These are phyloP conservation scores for Idaea dimidiata DNA, from an alignment of 2,888 invertebrate species.

Conservation along the genomic window DNA sequence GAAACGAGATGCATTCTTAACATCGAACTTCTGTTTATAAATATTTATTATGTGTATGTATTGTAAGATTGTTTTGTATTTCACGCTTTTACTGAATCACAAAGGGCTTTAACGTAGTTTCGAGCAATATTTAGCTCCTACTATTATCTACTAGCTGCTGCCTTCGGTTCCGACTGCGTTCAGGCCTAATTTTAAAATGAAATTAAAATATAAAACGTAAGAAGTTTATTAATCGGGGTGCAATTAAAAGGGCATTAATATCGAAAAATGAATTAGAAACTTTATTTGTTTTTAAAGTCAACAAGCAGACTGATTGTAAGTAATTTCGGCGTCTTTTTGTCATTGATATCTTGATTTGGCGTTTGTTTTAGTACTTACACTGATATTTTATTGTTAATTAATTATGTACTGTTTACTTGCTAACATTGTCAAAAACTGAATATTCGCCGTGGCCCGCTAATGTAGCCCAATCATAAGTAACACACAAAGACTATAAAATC, in stretches of 20 bases:
- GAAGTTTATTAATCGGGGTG: neutral
- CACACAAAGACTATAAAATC: too few relatives aligned
- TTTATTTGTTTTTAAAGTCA: neutral
- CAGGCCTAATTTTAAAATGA: neutral
- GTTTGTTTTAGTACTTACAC: too few relatives aligned
- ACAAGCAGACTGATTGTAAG: neutral
- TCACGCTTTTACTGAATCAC: conserved; percentile 8
- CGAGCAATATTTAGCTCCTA: neutral
- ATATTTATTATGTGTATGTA: conserved; percentile 4
- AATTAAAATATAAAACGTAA: neutral
- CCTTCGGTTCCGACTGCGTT: neutral
- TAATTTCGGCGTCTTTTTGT: too few relatives aligned
- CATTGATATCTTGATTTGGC: too few relatives aligned
- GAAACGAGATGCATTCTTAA: neutral
- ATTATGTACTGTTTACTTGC: too few relatives aligned
- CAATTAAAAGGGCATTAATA: neutral
- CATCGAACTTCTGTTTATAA: neutral
- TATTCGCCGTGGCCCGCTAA: too few relatives aligned
- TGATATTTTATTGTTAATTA: too few relatives aligned
- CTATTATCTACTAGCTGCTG: neutral
- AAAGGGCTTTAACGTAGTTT: neutral
- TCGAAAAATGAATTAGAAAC: neutral
- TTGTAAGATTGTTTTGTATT: conserved; percentile 12
- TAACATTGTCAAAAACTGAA: too few relatives aligned
- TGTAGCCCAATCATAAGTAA: too few relatives aligned